Evolutionary conservation across 2,888 invertebrate genomes (phyloP), one percentile per base, ranked within the genome.

Genomic region (Pteria penguin): DNA sequence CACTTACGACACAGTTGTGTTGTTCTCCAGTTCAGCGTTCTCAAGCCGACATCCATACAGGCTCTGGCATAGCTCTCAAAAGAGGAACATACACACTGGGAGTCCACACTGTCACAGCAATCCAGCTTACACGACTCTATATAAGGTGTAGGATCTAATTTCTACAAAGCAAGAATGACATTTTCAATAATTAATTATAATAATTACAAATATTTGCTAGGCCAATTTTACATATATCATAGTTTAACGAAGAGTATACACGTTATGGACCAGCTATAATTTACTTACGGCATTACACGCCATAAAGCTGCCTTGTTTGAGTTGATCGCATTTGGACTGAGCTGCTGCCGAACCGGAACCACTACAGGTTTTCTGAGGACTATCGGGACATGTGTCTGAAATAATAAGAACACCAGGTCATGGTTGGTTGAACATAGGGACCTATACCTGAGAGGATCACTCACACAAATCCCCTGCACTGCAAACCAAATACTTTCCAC

Each of bases 1-100:
- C 68, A 94, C 96, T 95, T 93, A 97, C 97, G 96, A 90, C 97
- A 97, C 61, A 95, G 94, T 8, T 95, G 94, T n/a, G 94, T 93
- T 86, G 95, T 95, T 66, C 97, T 94, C 97, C 97, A 97, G 57
- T 94, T 69, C 14, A 88, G 80, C 27, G 60, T 18, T 60, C 76
- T 80, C 26, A 88, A 94, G 22, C 83, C 84, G 67, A 94, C 93
- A 85, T 95, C 93, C 76, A 95, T 92, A 87, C 97, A 97, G 83
- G 96, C 96, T 83, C 95, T 94, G 0, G 96, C 95, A 88, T 96
- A 95, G 70, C 96, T 95, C 0, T 95, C 94, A 72, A 97, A 94
- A 0, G 96, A 95, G 80, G 95, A 94, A 87, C 97, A 97, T 45
- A 73, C 74, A 61, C 89, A 89, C 11, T 70, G 62, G 14, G 94